Conservation (phyloP, 2,797 vertebrate genomes). For the Cirrhinus molitorella region DNA sequence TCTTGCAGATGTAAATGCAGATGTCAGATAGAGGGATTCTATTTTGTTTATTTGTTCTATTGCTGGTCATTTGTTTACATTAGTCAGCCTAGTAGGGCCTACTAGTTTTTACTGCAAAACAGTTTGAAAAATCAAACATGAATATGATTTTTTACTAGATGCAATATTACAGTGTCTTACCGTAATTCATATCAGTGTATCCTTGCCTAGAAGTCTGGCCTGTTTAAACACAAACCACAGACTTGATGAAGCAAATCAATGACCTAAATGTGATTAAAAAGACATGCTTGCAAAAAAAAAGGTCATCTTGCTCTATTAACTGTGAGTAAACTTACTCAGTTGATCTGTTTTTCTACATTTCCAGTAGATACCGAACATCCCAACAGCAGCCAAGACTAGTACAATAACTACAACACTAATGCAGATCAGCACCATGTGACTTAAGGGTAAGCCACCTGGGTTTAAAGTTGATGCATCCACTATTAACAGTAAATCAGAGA, state of each 20-base stretch:
- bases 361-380: neutral
- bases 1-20: too few species aligned
- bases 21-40: too few species aligned
- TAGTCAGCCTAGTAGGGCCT: too few species aligned
- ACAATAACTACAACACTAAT: neutral
- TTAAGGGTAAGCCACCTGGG: neutral
- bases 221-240: slow-evolving; percentile 9
- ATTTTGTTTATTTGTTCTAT: too few species aligned
- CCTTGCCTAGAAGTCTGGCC: neutral
- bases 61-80: too few species aligned
- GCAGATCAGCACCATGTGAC: neutral
- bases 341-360: neutral
- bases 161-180: neutral
- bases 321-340: neutral
- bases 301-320: too few species aligned
- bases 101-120: too few species aligned
- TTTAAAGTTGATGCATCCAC: neutral
- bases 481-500: neutral
- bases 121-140: too few species aligned
- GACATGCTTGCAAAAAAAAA: neutral
- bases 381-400: neutral
- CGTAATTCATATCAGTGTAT: neutral
- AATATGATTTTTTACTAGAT: neutral
- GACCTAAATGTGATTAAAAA: neutral
- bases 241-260: neutral